A percentile compares a stretch with the other conserved stretches of the same genome.
These are phyloP conservation scores for Diplodus puntazzo DNA, from an alignment of 2,797 vertebrate species.

Conservation along the genomic window DNA sequence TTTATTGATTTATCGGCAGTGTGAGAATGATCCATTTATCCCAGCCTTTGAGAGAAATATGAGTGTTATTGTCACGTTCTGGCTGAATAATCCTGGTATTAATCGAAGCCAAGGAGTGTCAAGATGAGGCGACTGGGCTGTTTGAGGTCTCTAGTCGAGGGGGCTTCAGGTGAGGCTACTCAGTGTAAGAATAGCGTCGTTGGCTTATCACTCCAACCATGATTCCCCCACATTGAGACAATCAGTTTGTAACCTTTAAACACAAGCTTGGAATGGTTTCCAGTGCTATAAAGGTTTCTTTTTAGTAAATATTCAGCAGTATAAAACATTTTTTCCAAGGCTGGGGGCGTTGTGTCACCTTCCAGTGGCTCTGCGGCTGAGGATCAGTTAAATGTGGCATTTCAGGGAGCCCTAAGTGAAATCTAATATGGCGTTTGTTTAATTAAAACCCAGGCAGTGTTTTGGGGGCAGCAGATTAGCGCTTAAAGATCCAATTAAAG, in stretches of 20 bases:
- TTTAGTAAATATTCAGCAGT: constrained; percentile 18
- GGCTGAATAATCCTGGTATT: constrained; percentile 74
- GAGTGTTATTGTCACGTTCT: constrained; percentile 69
- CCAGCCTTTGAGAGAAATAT: constrained; percentile 74
- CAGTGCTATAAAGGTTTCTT: not conserved
- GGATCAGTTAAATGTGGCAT: constrained; percentile 48
- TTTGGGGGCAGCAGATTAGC: constrained; percentile 72
- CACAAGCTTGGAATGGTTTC: constrained; percentile 7
- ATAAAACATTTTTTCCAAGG: not conserved
- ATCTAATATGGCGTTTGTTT: constrained; percentile 68
- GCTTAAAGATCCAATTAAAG: constrained; percentile 78
- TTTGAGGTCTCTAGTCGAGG: constrained; percentile 44
- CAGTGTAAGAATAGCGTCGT: not conserved
- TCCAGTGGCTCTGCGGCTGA: constrained; percentile 10
- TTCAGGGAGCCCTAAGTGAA: constrained; percentile 61
- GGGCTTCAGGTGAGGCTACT: constrained; percentile 30
- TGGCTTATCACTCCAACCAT: not conserved
- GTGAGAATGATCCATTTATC: constrained; percentile 78
- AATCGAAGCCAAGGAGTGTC: constrained; percentile 73
- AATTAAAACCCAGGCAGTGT: constrained; percentile 75
- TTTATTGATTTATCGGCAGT: constrained; percentile 83
- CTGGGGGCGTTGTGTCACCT: not conserved
- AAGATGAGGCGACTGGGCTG: constrained; percentile 55
- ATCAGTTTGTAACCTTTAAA: constrained; percentile 3
- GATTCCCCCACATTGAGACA: constrained; percentile 12